These are phyloP conservation scores for Drosophila ananassae DNA, from an alignment of 1,140 invertebrate genomes.

Conservation along the genomic window DNA sequence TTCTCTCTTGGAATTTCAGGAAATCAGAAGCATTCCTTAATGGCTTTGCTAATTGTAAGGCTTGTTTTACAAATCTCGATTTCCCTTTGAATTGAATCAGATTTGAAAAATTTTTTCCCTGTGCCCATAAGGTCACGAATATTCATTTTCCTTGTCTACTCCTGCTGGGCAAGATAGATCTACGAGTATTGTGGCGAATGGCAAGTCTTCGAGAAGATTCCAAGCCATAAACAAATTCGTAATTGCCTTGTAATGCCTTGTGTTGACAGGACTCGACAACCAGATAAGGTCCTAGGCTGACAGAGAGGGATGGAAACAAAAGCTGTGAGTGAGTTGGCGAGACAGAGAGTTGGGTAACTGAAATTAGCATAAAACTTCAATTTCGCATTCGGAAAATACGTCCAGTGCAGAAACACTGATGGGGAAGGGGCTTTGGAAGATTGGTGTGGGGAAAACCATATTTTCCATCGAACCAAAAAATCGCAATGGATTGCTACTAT, in stretches of 20 bases:
- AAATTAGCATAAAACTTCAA: slow-evolving; percentile 82
- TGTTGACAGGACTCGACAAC: slow-evolving; percentile 75
- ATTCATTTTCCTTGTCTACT: background rate
- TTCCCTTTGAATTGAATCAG: background rate
- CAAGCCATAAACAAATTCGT: slow-evolving; percentile 75
- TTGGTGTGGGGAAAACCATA: slow-evolving; percentile 36
- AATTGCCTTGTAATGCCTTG: slow-evolving; percentile 78
- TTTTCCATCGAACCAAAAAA: slow-evolving; percentile 59
- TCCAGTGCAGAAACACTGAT: slow-evolving; percentile 34
- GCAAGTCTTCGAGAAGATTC: slow-evolving; percentile 49
- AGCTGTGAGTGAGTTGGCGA: slow-evolving; percentile 3
- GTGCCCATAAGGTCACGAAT: background rate
- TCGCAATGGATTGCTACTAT: slow-evolving; percentile 74
- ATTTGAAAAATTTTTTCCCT: slow-evolving; percentile 11
- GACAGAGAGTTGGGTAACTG: slow-evolving; percentile 20
- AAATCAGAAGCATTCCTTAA: background rate
- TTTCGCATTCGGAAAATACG: slow-evolving; percentile 63
- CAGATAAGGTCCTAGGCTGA: slow-evolving; percentile 61
- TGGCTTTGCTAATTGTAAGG: background rate
- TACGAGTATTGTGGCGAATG: slow-evolving; percentile 30
- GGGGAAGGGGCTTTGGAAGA: background rate
- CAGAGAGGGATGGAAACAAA: slow-evolving; percentile 15
- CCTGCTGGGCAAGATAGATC: slow-evolving; percentile 19
- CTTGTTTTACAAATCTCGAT: slow-evolving; percentile 6
- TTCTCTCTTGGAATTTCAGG: too few relatives aligned